A percentile compares a stretch with the other conserved stretches of the same genome.
Evolutionary conservation across 2,888 invertebrate species (phyloP).

Genomic region (Trachelus iudaicus): DNA sequence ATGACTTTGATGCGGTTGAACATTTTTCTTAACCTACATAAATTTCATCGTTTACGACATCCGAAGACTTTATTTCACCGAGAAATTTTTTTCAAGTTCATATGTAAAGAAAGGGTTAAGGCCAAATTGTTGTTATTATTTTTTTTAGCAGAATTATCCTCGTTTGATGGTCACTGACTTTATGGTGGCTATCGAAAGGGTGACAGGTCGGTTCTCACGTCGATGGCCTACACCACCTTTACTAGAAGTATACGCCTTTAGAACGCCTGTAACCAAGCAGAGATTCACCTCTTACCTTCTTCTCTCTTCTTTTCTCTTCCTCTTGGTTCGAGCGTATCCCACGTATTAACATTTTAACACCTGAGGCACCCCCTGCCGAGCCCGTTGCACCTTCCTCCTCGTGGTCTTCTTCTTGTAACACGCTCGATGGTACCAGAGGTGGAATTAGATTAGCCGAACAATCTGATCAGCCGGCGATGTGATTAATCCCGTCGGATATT

Average conservation of each 20-base stretch:
- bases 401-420: conserved; percentile 18
- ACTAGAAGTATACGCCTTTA: conserved; percentile 6
- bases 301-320: neutral
- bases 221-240: conserved; percentile 20
- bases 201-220: conserved; percentile 33
- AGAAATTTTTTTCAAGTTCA: neutral
- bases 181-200: conserved; percentile 14
- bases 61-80: neutral
- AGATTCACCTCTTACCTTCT: neutral
- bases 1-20: neutral
- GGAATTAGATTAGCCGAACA: conserved; percentile 61
- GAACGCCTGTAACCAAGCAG: neutral
- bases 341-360: conserved; percentile 57
- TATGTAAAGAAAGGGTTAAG: neutral
- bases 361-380: conserved; percentile 39
- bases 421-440: conserved; percentile 43
- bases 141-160: neutral
- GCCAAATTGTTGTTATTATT: neutral
- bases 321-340: conserved; percentile 10
- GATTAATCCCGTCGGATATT: conserved; percentile 56
- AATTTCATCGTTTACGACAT: neutral
- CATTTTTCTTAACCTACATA: neutral
- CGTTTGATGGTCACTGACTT: conserved; percentile 8
- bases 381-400: conserved; percentile 9
- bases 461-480: conserved; percentile 58